Base-by-base conservation (phyloP, 2,797 vertebrate genomes). In the Tinamus major region DNA sequence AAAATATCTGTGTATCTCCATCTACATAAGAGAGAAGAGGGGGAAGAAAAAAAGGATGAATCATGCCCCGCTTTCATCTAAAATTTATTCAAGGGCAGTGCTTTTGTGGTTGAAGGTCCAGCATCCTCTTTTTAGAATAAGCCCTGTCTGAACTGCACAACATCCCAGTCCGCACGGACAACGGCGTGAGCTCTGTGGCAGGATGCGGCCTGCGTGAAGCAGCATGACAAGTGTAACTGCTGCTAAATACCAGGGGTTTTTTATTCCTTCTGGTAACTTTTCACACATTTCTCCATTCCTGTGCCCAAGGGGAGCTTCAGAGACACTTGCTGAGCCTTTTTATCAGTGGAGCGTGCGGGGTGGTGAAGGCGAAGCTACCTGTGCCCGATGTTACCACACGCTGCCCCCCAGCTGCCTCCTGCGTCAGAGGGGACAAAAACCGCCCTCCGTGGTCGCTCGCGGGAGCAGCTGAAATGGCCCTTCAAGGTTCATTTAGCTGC, bases 401-500 rank as follows among this genome's bases (percentile, higher is more conserved):
- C 87, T 96, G 92, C 92, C 77, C 95, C 96, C 94, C 93, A 90
- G 95, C 96, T 97, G 93, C 92, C 95, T 96, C 91, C 86, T 93
- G 97, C 77, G 96, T 95, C 85, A 92, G 85, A 80, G 92, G 95
- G 83, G 91, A 94, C 89, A 85, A 96, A 96, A 96, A 97, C 95
- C 89, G 79, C 89, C 94, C 95, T 56, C 94, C 81, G 20, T 82
- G 94, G 95, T 96, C 94, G 77, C 95, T 96, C 64, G 72, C 21
- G 95, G 93, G 89, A 97, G 44, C 91, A 93, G 96, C 88, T 95
- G 96, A 97, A 98, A 97, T 91, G 93, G 94, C 89, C 63, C 96
- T 97, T 97, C 94, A 97, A 96, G 97, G 96, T 97, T 98, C 97
- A 97, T 97, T 98, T 97, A 97, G 92, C 82, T 97, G 88, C 19